phyloP scores from a whole-genome alignment of 2,888 invertebrate genomes.

The Xestia sexstrigata region DNA sequence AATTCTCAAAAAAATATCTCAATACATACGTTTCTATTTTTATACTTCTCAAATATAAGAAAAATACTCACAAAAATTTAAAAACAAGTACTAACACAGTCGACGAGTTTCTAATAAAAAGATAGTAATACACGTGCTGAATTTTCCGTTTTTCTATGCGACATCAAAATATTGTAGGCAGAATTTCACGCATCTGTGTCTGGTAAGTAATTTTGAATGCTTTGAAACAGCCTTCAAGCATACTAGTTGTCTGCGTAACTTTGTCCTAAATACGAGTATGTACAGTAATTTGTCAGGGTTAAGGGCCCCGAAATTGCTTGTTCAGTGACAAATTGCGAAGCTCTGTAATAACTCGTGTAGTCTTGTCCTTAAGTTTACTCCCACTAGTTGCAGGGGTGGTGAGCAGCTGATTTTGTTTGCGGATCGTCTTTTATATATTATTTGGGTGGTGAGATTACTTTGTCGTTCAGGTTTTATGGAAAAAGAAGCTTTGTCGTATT shows the following conservation, averaged over 20 bases:
- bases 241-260: constrained; percentile 21
- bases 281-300: constrained; percentile 53
- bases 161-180: constrained; percentile 45
- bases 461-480: neutral
- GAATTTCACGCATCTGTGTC: constrained; percentile 34
- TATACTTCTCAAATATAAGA: neutral
- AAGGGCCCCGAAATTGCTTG: constrained; percentile 48
- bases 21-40: neutral
- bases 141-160: constrained; percentile 36
- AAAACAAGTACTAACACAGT: constrained; percentile 26
- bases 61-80: constrained; percentile 4
- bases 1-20: neutral
- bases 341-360: constrained; percentile 48
- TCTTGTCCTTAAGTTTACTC: constrained; percentile 42
- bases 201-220: constrained; percentile 35
- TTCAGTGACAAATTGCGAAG: constrained; percentile 51
- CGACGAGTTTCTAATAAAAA: constrained; percentile 39
- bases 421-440: constrained; percentile 9
- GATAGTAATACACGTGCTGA: constrained; percentile 46
- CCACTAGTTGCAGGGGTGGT: constrained; percentile 32
- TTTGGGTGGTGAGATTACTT: neutral
- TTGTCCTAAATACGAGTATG: constrained; percentile 36
- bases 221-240: constrained; percentile 38
- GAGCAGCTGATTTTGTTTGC: constrained; percentile 42
- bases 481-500: neutral